Evolutionary conservation across 2,888 invertebrate species (phyloP).

Genomic region (Ditula angustiorana): DNA sequence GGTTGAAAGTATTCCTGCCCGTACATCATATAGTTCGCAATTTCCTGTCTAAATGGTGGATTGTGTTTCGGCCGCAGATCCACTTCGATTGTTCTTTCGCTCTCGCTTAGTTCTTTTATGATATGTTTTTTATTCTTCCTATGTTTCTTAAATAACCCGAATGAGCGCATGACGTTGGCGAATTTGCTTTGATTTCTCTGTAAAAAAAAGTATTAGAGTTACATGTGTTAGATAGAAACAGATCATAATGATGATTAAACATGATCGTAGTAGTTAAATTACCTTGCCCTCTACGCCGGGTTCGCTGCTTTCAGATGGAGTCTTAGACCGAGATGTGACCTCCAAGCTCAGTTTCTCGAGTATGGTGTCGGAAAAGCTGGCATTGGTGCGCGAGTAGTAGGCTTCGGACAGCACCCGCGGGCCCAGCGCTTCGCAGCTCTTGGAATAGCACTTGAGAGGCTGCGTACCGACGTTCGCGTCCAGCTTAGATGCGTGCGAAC

Average conservation of each 20-base stretch:
- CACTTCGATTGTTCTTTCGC: slow-evolving; percentile 59
- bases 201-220: too few relatives aligned
- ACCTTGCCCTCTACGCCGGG: slow-evolving; percentile 54
- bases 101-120: slow-evolving; percentile 67
- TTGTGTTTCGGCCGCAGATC: slow-evolving; percentile 49
- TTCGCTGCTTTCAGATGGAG: slow-evolving; percentile 58
- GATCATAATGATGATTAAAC: too few relatives aligned
- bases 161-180: slow-evolving; percentile 59
- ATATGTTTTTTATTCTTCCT: slow-evolving; percentile 62
- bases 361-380: slow-evolving; percentile 70
- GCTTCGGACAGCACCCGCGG: slow-evolving; percentile 56
- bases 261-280: not conserved
- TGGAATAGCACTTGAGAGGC: slow-evolving; percentile 66
- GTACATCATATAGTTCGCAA: slow-evolving; percentile 68
- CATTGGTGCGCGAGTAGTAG: slow-evolving; percentile 55
- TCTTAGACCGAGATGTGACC: slow-evolving; percentile 54
- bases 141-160: slow-evolving; percentile 58
- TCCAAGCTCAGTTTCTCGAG: slow-evolving; percentile 68
- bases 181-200: slow-evolving; percentile 64
- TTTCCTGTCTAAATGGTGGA: slow-evolving; percentile 63
- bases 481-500: slow-evolving; percentile 57
- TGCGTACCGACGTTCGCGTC: slow-evolving; percentile 71
- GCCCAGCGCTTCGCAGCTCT: slow-evolving; percentile 76
- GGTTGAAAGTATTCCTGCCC: slow-evolving; percentile 62
- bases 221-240: too few relatives aligned